A percentile compares a stretch with the other conserved stretches of the same genome.
Conservation (phyloP, 1,140 invertebrate genomes). For the Drosophila arizonae region DNA sequence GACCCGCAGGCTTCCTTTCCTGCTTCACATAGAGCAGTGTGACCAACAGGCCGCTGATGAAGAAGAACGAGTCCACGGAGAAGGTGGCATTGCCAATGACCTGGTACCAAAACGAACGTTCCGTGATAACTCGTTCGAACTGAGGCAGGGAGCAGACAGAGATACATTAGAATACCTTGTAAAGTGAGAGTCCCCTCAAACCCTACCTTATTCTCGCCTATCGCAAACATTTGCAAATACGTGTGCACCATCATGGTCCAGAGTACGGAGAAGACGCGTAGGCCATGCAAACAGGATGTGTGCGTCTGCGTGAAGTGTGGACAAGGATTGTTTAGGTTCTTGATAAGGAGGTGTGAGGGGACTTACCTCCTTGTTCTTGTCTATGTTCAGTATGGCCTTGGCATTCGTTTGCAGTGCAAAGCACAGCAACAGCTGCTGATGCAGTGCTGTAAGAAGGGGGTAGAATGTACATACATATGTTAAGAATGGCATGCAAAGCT, state of each 20-base stretch:
- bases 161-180: no score
- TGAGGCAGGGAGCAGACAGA: constrained; percentile 76
- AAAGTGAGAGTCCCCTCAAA: not conserved
- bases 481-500: not conserved
- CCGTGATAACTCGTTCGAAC: constrained; percentile 89
- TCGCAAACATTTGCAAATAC: constrained; percentile 90
- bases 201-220: constrained; percentile 86
- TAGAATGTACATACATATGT: not conserved
- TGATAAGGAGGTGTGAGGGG: not conserved
- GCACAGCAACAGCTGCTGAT: constrained; percentile 82
- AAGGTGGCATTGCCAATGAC: constrained; percentile 94
- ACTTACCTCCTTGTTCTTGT: constrained; percentile 82
- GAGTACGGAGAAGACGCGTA: constrained; percentile 91
- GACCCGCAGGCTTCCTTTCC: constrained; percentile 76
- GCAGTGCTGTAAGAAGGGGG: constrained; percentile 68
- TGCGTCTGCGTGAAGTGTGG: constrained; percentile 83
- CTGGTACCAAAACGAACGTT: constrained; percentile 91
- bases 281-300: constrained; percentile 91
- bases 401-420: constrained; percentile 85
- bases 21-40: constrained; percentile 88
- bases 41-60: constrained; percentile 91
- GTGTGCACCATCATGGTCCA: constrained; percentile 98
- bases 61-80: constrained; percentile 96
- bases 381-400: constrained; percentile 85
- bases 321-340: no score